Evolutionary conservation across 2,888 invertebrate species (phyloP).

Genomic region (Eudemis profundana): DNA sequence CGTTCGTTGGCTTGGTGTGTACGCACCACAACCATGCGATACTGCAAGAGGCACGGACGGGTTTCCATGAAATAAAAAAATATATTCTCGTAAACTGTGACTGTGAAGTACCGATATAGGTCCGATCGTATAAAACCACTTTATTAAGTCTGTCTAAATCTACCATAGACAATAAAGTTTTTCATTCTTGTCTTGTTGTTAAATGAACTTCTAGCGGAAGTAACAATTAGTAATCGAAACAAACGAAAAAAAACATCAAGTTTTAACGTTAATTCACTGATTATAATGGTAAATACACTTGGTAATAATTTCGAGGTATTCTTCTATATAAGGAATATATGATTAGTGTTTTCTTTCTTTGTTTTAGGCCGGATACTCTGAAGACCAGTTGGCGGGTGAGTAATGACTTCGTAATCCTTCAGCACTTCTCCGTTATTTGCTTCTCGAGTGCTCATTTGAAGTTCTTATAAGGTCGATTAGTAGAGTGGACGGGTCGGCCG

Average conservation of each 20-base stretch:
- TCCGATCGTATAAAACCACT: conserved; percentile 7
- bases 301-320: background rate
- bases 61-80: too few relatives aligned
- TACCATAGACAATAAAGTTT: conserved; percentile 15
- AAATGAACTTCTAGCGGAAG: conserved; percentile 23
- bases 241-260: conserved; percentile 26
- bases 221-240: conserved; percentile 24
- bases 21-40: too few relatives aligned
- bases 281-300: conserved; percentile 38
- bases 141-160: background rate
- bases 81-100: too few relatives aligned
- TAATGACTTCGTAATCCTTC: conserved; percentile 62
- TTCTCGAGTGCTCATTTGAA: conserved; percentile 1
- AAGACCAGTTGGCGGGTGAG: conserved; percentile 97
- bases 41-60: too few relatives aligned
- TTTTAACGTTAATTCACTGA: conserved; percentile 6
- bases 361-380: conserved; percentile 93
- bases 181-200: conserved; percentile 16
- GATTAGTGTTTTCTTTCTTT: conserved; percentile 44
- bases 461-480: background rate
- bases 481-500: background rate
- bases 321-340: background rate
- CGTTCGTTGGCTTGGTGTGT: too few relatives aligned
- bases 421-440: background rate
- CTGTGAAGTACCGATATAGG: too few relatives aligned